phyloP scores from a whole-genome alignment of 2,888 invertebrate genomes.

The Taenaris catops region DNA sequence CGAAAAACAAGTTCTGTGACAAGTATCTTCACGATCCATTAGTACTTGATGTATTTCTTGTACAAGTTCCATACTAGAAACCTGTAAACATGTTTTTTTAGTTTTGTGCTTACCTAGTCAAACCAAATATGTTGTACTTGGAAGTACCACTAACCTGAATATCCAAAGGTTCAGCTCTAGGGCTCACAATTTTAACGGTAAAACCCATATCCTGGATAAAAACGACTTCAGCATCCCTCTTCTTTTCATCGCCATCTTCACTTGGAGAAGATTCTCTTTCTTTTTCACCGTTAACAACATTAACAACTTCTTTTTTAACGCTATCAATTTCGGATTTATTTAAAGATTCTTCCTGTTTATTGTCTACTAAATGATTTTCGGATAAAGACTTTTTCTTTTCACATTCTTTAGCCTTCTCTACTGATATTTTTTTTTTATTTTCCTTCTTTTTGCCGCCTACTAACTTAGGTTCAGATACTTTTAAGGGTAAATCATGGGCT shows the following conservation, averaged over 20 bases:
- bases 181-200: conserved; percentile 95
- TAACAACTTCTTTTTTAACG: conserved; percentile 48
- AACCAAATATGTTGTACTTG: too few relatives aligned
- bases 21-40: conserved; percentile 99
- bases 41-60: conserved; percentile 98
- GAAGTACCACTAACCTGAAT: conserved; percentile 90
- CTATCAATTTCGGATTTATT: conserved; percentile 40
- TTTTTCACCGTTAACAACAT: conserved; percentile 60
- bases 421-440: conserved; percentile 45
- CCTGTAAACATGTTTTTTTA: too few relatives aligned
- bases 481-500: conserved; percentile 38
- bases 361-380: conserved; percentile 38
- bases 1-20: conserved; percentile 98
- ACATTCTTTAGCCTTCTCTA: conserved; percentile 45
- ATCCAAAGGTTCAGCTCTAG: conserved; percentile 94
- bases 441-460: conserved; percentile 56
- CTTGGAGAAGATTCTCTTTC: conserved; percentile 67
- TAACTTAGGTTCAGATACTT: conserved; percentile 42
- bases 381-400: conserved; percentile 48
- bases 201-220: conserved; percentile 95
- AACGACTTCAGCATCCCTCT: conserved; percentile 88
- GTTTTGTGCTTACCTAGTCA: too few relatives aligned
- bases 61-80: conserved; percentile 98
- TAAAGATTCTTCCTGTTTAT: conserved; percentile 37
- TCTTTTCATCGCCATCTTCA: conserved; percentile 78